Evolutionary conservation across 2,113 vertebrate species (phyloP).

Genomic region (Oceanodroma tethys): DNA sequence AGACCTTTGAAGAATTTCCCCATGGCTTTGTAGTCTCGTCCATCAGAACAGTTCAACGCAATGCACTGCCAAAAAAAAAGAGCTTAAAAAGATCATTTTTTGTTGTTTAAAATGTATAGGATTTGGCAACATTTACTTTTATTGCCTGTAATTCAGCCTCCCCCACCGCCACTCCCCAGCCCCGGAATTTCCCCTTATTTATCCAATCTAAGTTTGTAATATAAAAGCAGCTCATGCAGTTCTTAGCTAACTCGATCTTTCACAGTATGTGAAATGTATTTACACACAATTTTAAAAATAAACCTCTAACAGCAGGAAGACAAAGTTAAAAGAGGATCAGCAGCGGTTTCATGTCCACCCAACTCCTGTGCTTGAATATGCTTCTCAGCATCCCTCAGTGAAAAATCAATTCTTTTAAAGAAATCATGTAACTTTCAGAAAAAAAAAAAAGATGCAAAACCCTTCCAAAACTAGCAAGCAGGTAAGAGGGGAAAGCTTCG

Average conservation of each 20-base stretch:
- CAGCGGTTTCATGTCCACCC: background rate
- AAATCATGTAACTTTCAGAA: background rate
- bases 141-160: background rate
- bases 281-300: background rate
- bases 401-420: background rate
- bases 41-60: slow-evolving; percentile 54
- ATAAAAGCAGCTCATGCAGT: background rate
- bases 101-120: slow-evolving; percentile 5
- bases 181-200: background rate
- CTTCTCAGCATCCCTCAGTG: background rate
- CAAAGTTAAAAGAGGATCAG: background rate
- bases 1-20: slow-evolving; percentile 75
- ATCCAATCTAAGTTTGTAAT: background rate
- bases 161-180: background rate
- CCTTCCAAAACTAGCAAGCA: background rate
- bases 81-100: background rate
- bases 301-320: background rate
- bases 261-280: background rate
- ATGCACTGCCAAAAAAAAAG: slow-evolving; percentile 35
- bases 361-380: background rate
- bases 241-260: background rate
- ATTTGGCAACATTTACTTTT: background rate
- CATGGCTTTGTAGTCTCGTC: slow-evolving; percentile 63
- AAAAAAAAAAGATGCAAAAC: accelerated
- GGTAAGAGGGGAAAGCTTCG: background rate